A percentile compares a stretch with the other conserved stretches of the same genome.
Conservation (phyloP, 2,113 vertebrate genomes). For the Mesoclemmys tuberculata region DNA sequence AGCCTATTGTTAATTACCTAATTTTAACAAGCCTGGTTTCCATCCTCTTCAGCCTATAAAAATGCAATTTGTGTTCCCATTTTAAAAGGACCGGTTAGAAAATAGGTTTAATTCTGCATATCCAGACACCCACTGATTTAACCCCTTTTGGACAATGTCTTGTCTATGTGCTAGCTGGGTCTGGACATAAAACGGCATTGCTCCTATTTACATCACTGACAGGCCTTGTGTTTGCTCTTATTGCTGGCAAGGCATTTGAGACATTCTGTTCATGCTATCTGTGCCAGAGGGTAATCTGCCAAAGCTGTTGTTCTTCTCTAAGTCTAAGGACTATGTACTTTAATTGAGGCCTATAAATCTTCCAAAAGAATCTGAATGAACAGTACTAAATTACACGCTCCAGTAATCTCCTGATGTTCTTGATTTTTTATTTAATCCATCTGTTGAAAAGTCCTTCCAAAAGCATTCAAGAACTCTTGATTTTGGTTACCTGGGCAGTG, state of each 20-base stretch:
- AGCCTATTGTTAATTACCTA: not conserved
- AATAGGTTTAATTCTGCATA: not conserved
- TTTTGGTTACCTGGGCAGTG: not conserved
- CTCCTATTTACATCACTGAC: not conserved
- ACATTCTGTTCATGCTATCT: not conserved
- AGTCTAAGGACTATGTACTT: not conserved
- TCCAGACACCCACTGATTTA: not conserved
- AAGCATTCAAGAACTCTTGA: not conserved
- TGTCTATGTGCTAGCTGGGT: not conserved
- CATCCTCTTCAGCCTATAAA: not conserved
- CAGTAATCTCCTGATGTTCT: not conserved
- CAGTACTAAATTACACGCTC: not conserved
- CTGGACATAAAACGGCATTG: not conserved
- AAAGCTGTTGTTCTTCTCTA: not conserved
- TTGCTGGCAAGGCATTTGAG: not conserved
- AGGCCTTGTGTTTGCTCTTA: not conserved
- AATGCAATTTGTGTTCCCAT: not conserved
- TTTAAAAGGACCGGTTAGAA: not conserved
- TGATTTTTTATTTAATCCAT: not conserved
- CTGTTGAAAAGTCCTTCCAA: not conserved
- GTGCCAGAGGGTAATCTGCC: constrained; percentile 11
- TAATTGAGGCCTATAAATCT: not conserved
- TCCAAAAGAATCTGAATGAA: not conserved
- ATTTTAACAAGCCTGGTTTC: not conserved
- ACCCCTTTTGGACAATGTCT: not conserved